Percentiles rank a stretch among this genome's conserved stretches.
These are phyloP conservation scores for Irena cyanogastra DNA, from an alignment of 2,113 vertebrate species.

Conservation along the genomic window DNA sequence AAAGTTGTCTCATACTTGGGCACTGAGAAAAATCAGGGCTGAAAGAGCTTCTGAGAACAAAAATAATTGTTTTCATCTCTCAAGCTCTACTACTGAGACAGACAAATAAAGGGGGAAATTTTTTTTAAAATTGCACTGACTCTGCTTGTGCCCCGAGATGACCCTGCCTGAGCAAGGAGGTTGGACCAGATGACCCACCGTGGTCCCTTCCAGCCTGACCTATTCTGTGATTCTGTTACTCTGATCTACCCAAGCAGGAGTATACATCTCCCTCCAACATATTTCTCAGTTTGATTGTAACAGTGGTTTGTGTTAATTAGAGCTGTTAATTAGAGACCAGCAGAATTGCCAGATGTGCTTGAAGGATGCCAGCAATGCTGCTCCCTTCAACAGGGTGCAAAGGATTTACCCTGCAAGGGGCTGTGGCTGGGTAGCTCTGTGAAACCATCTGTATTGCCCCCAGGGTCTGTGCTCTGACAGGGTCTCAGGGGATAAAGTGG, in stretches of 20 bases:
- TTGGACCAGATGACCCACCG: background rate
- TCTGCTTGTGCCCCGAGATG: no score
- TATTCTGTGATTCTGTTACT: background rate
- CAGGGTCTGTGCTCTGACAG: background rate
- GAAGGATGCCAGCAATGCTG: background rate
- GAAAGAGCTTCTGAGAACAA: background rate
- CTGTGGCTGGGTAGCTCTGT: fast-evolving
- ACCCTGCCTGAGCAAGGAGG: background rate
- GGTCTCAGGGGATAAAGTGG: background rate
- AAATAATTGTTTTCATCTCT: background rate
- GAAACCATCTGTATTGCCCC: background rate
- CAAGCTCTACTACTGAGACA: background rate
- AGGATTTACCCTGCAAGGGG: background rate
- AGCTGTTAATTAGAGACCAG: background rate
- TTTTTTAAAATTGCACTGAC: background rate
- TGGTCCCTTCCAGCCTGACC: background rate
- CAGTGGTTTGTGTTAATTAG: background rate
- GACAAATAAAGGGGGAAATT: background rate
- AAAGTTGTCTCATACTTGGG: background rate
- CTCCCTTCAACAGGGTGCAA: background rate
- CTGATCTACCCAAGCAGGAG: background rate
- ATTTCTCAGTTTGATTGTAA: background rate
- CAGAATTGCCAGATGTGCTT: background rate
- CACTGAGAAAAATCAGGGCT: background rate
- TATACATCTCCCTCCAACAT: background rate